These are phyloP conservation scores for Thereva nobilitata DNA, from an alignment of 2,888 invertebrate species.

Conservation along the genomic window DNA sequence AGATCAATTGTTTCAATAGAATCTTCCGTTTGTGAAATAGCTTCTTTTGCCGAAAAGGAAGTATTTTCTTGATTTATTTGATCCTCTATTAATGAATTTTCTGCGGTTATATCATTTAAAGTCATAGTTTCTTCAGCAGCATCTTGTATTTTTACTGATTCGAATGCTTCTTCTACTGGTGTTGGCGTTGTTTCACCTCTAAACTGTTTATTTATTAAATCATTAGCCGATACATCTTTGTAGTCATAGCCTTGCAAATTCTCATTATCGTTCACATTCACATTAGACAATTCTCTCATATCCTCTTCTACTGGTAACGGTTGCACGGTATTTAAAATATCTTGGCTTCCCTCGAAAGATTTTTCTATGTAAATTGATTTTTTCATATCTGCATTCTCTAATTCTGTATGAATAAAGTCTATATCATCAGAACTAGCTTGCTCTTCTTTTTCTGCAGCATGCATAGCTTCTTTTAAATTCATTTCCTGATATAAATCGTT, in stretches of 20 bases:
- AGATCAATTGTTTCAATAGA: too few relatives aligned
- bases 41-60: too few relatives aligned
- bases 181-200: too few relatives aligned
- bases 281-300: conserved; percentile 6
- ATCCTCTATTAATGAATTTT: background rate
- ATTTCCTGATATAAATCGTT: conserved; percentile 43
- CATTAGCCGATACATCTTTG: background rate
- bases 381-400: conserved; percentile 49
- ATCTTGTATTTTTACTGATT: too few relatives aligned
- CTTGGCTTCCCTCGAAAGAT: conserved; percentile 37
- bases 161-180: too few relatives aligned
- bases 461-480: conserved; percentile 48
- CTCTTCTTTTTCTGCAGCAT: conserved; percentile 47
- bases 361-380: conserved; percentile 50
- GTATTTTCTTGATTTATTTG: background rate
- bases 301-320: conserved; percentile 46
- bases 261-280: background rate
- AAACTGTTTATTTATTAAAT: background rate
- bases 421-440: conserved; percentile 22
- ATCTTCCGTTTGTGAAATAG: too few relatives aligned
- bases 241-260: background rate
- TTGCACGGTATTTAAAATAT: conserved; percentile 55
- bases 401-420: conserved; percentile 24
- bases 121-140: too few relatives aligned
- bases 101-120: too few relatives aligned